phyloP scores from a whole-genome alignment of 2,113 vertebrate species.

The Lipophrys pholis region DNA sequence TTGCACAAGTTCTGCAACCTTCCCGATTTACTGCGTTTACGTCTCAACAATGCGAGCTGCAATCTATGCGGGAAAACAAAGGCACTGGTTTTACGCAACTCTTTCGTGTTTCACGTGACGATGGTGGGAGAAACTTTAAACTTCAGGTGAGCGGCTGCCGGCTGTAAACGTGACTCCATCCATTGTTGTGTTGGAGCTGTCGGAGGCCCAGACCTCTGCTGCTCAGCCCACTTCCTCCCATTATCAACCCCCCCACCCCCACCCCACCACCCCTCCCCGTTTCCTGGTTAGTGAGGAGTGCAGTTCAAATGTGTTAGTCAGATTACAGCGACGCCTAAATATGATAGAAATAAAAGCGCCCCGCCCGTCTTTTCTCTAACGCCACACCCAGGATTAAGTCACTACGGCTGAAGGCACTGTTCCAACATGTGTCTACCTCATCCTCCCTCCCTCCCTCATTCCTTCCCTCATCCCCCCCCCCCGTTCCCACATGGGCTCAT shows the following conservation, averaged over 20 bases:
- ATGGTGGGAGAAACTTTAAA: too few relatives aligned
- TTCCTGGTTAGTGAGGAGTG: conserved; percentile 34
- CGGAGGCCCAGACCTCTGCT: conserved; percentile 17
- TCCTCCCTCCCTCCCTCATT: conserved; percentile 9
- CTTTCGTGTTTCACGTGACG: too few relatives aligned
- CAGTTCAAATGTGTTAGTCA: conserved; percentile 48
- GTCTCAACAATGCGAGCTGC: too few relatives aligned
- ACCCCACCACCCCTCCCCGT: not conserved
- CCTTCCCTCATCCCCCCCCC: conserved; percentile 21
- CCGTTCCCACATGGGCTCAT: conserved; percentile 15
- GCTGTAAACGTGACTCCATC: conserved; percentile 10
- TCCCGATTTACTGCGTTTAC: too few relatives aligned
- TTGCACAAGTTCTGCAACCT: too few relatives aligned
- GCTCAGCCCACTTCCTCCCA: conserved; percentile 24
- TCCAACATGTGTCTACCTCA: conserved; percentile 32
- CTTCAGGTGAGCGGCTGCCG: not conserved
- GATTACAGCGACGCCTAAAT: conserved; percentile 13
- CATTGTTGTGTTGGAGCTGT: conserved; percentile 26
- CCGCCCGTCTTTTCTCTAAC: conserved; percentile 22
- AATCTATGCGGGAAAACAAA: too few relatives aligned
- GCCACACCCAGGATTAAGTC: conserved; percentile 48
- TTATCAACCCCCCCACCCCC: conserved; percentile 3
- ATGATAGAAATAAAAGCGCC: conserved; percentile 18
- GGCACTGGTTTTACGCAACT: too few relatives aligned
- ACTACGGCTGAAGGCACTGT: conserved; percentile 73